Conservation (phyloP, 2,888 invertebrate genomes). For the Tetropium fuscum region DNA sequence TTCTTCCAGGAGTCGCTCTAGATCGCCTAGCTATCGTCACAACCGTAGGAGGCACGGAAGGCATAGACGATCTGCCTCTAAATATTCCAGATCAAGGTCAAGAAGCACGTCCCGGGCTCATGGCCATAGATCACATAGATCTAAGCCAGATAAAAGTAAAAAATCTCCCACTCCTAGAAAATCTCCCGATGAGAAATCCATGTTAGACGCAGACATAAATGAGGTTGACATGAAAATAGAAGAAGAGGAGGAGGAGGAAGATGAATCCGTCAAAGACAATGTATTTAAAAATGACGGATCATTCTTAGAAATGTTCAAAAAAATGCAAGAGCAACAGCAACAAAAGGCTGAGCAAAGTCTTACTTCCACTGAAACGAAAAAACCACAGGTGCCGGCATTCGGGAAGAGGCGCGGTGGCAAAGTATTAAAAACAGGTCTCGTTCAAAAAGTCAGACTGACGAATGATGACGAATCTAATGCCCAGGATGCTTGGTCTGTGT, state of each 20-base stretch:
- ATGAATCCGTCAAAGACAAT: constrained; percentile 61
- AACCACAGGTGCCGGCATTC: constrained; percentile 70
- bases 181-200: constrained; percentile 28
- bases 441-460: constrained; percentile 82
- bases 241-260: constrained; percentile 52
- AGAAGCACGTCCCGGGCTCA: constrained; percentile 43
- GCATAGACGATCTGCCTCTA: constrained; percentile 31
- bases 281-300: constrained; percentile 90
- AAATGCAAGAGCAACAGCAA: constrained; percentile 79
- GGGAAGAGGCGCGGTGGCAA: constrained; percentile 89
- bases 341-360: constrained; percentile 57
- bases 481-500: constrained; percentile 93
- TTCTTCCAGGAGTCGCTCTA: constrained; percentile 39
- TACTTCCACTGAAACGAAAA: constrained; percentile 61
- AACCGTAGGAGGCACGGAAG: constrained; percentile 34
- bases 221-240: constrained; percentile 50
- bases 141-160: constrained; percentile 12
- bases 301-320: constrained; percentile 92
- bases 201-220: constrained; percentile 36
- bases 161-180: constrained; percentile 15
- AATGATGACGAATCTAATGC: constrained; percentile 75
- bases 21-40: constrained; percentile 32
- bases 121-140: constrained; percentile 6
- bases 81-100: constrained; percentile 41
- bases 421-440: constrained; percentile 89